Base-by-base conservation (phyloP, 2,797 vertebrate genomes). In the Paedocypris micromegethes region DNA sequence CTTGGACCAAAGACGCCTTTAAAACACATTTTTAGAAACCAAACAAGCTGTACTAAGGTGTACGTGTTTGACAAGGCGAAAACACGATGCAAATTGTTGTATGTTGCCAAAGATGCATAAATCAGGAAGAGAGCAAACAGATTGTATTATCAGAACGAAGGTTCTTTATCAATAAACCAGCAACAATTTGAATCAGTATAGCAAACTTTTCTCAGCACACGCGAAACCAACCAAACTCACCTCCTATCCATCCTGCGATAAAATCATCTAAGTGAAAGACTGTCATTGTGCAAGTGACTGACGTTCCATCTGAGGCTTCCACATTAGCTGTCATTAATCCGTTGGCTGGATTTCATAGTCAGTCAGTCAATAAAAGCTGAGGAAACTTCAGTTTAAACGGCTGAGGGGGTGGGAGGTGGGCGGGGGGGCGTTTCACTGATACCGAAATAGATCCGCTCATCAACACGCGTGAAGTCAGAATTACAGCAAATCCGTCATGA, bases 221-320 rank as follows among this genome's bases (percentile, higher is more conserved):
- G n/a, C 6, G 2, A 57, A 7, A 43, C 5, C 48, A 9, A 47
- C 8, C 58, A 70, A 74, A 81, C 90, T 92, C 87, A 97, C 96
- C 96, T 64, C 92, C 94, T 64, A 96, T 89, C 90, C 91, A 94
- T 75, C 95, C 95, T 2, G 95, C 95, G 6, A 87, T 58, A 67
- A 97, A 97, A 74, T 96, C 93, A 66, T 95, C 92, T 80, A 92
- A 2, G 52, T 90, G 87, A 68, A 96, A 82, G 70, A 56, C 84
- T 41, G 74, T 84, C 90, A 90, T 90, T 66, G 83, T 80, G 9
- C 3, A 37, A 6, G 47, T 4, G 47, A 42, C 2, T 37, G 23
- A 40, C 3, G 56, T 40, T 48, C 50, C 46, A 56, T 8, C 0
- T 40, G 40, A 63, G 40, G 39, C 8, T 3, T 44, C 9, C 39